These are phyloP conservation scores for Kryphioiulus occultus DNA, from an alignment of 2,888 invertebrate species.

Conservation along the genomic window DNA sequence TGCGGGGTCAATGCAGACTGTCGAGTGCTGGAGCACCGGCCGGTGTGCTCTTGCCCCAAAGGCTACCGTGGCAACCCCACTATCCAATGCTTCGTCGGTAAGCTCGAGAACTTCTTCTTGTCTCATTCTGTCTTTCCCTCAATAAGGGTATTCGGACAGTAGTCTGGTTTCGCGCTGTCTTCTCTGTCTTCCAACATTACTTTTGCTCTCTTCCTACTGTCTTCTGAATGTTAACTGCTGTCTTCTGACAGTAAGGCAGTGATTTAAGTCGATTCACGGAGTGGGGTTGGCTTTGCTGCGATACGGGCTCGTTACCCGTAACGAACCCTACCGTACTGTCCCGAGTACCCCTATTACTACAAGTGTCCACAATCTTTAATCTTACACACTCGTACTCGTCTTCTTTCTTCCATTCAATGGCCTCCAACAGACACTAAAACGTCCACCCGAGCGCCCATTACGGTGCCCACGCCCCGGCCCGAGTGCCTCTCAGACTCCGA, in stretches of 20 bases:
- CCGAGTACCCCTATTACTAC: too few species aligned
- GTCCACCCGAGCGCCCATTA: conserved; percentile 13
- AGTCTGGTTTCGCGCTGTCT: too few species aligned
- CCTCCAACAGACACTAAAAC: conserved; percentile 33
- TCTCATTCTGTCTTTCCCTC: background rate
- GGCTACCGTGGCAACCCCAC: conserved; percentile 69
- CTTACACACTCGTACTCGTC: background rate
- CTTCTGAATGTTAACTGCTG: too few species aligned
- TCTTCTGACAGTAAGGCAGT: too few species aligned
- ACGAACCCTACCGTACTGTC: too few species aligned
- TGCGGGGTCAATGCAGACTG: conserved; percentile 88
- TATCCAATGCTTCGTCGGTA: conserved; percentile 48
- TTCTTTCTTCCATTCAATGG: background rate
- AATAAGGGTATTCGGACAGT: too few species aligned
- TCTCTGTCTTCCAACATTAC: too few species aligned
- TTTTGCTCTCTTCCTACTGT: too few species aligned
- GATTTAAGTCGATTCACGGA: too few species aligned
- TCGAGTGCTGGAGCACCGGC: conserved; percentile 80
- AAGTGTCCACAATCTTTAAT: background rate
- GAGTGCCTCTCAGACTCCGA: conserved; percentile 52
- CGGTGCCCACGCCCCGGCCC: background rate
- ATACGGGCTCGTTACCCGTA: too few species aligned
- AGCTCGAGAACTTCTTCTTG: background rate
- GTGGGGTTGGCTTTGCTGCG: too few species aligned
- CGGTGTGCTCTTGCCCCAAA: conserved; percentile 86